These are phyloP conservation scores for Oenanthe oenanthe DNA, from an alignment of 2,113 vertebrate species.

Conservation along the genomic window DNA sequence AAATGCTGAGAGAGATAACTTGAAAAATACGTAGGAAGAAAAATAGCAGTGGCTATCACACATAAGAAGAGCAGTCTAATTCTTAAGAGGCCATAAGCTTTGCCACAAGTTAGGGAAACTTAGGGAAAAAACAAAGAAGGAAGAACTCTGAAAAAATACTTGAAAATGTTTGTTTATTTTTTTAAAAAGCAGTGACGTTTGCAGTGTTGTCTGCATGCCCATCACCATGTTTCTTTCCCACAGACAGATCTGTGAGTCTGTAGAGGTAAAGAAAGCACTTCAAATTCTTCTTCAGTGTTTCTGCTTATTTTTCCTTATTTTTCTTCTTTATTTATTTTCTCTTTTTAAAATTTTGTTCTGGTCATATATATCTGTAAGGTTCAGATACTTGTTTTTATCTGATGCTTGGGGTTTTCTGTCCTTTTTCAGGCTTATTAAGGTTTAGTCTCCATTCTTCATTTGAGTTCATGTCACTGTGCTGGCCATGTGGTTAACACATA, in stretches of 20 bases:
- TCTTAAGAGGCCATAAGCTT: conserved; percentile 27
- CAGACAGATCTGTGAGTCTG: neutral
- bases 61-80: neutral
- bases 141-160: neutral
- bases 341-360: neutral
- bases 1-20: neutral
- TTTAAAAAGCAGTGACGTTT: neutral
- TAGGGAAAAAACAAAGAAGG: neutral
- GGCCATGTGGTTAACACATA: neutral
- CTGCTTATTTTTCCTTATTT: neutral
- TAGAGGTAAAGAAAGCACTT: neutral
- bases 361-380: neutral
- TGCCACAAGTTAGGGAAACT: conserved; percentile 10
- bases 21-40: conserved; percentile 23
- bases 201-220: neutral
- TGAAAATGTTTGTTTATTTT: neutral
- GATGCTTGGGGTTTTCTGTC: neutral
- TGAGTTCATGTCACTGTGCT: neutral
- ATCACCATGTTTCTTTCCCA: neutral
- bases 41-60: neutral
- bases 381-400: neutral
- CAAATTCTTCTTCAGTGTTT: neutral
- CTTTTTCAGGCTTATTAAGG: neutral
- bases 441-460: neutral
- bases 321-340: neutral